Evolutionary conservation across 2,797 vertebrate genomes (phyloP).

Genomic region (Calcarius lapponicus): DNA sequence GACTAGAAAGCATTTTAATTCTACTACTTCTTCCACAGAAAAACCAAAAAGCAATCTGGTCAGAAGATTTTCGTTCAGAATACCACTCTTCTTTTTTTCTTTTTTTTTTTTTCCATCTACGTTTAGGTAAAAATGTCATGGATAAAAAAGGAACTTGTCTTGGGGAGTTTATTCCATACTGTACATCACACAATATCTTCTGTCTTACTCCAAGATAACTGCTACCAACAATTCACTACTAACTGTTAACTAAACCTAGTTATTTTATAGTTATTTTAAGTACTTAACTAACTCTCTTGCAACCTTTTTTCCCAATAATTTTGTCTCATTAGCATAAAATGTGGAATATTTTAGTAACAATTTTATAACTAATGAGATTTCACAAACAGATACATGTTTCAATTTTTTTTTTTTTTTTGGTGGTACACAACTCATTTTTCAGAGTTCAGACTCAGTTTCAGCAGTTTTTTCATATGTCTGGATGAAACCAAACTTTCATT

Average conservation of each 20-base stretch:
- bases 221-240: background rate
- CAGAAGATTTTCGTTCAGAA: background rate
- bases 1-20: background rate
- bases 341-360: background rate
- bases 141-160: background rate
- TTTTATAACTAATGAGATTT: background rate
- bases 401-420: background rate
- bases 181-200: background rate
- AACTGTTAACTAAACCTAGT: background rate
- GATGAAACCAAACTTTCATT: background rate
- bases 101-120: background rate
- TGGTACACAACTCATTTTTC: background rate
- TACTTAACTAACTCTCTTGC: background rate
- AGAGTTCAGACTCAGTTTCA: background rate
- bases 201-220: background rate
- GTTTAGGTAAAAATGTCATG: background rate
- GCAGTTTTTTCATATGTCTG: background rate
- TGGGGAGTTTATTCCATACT: background rate
- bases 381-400: background rate
- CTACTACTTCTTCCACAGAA: background rate
- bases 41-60: background rate
- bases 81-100: too few relatives aligned
- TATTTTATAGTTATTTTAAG: background rate
- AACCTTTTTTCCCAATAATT: background rate
- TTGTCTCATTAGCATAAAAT: background rate